These are phyloP conservation scores for Archaeoteleia sp. DNA, from an alignment of 2,888 invertebrate genomes.

Conservation along the genomic window DNA sequence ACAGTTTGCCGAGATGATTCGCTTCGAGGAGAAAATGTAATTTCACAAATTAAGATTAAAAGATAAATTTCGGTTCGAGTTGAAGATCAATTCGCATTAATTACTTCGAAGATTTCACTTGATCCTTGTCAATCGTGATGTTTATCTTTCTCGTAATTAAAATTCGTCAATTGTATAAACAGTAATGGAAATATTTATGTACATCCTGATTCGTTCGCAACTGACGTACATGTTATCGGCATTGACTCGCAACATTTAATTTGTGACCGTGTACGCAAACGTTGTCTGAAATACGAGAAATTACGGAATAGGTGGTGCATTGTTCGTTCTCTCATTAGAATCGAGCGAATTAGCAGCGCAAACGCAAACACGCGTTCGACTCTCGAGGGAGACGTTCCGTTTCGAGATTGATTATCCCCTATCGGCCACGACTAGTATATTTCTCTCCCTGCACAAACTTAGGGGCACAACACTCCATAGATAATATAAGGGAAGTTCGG, in stretches of 20 bases:
- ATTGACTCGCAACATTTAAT: conserved; percentile 17
- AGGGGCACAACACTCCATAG: conserved; percentile 51
- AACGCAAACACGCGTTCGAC: conserved; percentile 62
- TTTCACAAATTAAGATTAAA: conserved; percentile 43
- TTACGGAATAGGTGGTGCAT: conserved; percentile 36
- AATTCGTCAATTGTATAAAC: too few relatives aligned
- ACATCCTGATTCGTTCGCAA: too few relatives aligned
- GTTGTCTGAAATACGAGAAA: conserved; percentile 31
- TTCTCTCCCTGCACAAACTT: conserved; percentile 64
- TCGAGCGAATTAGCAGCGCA: conserved; percentile 70
- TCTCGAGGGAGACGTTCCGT: conserved; percentile 63
- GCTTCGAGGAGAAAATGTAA: conserved; percentile 36
- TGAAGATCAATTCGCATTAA: conserved; percentile 28
- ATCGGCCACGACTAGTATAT: conserved; percentile 65
- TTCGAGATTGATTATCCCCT: conserved; percentile 73
- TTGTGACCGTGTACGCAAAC: conserved; percentile 20
- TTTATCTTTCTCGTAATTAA: too few relatives aligned
- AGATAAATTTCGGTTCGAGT: conserved; percentile 37
- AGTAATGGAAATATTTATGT: too few relatives aligned
- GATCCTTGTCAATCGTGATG: too few relatives aligned
- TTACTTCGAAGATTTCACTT: conserved; percentile 17
- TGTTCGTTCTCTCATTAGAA: conserved; percentile 64
- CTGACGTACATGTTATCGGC: too few relatives aligned
- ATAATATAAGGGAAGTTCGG: conserved; percentile 50
- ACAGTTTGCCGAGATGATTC: conserved; percentile 37